Conservation (phyloP, 2,797 vertebrate genomes). For the Epinephelus awoara region DNA sequence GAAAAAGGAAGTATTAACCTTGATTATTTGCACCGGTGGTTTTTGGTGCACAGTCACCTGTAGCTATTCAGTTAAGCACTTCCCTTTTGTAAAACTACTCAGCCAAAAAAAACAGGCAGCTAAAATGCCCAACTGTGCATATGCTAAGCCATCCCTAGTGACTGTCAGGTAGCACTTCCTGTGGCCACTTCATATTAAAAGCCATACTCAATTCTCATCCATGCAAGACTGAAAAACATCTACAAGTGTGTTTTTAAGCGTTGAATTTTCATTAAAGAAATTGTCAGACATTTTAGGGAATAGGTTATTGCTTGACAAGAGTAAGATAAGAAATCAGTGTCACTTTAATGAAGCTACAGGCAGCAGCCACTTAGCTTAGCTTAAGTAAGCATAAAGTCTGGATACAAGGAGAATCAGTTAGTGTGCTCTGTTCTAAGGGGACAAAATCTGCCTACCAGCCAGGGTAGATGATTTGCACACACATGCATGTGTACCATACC, state of each 20-base stretch:
- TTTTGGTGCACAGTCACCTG: constrained; percentile 9
- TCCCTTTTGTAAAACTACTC: constrained; percentile 22
- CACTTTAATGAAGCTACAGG: neutral
- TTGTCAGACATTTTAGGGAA: neutral
- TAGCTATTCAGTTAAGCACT: neutral
- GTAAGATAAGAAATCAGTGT: neutral
- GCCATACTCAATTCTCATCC: neutral
- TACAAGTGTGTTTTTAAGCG: neutral
- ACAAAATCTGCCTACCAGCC: neutral
- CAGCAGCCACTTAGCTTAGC: neutral
- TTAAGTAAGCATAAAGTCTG: neutral
- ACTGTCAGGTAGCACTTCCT: constrained; percentile 35
- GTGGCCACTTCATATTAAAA: constrained; percentile 51
- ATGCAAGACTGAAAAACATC: neutral
- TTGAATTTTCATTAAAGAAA: neutral
- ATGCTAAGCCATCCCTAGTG: neutral
- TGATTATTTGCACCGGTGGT: neutral
- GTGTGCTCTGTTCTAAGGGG: neutral
- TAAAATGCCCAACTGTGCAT: neutral
- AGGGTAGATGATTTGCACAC: too few relatives aligned
- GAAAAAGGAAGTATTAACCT: constrained; percentile 14
- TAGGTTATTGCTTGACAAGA: neutral
- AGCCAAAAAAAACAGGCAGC: neutral
- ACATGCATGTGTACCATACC: too few relatives aligned
- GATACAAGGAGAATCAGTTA: neutral